These are phyloP conservation scores for Hyposmocoma kahamanoa DNA, from an alignment of 1,140 invertebrate species.

Conservation along the genomic window DNA sequence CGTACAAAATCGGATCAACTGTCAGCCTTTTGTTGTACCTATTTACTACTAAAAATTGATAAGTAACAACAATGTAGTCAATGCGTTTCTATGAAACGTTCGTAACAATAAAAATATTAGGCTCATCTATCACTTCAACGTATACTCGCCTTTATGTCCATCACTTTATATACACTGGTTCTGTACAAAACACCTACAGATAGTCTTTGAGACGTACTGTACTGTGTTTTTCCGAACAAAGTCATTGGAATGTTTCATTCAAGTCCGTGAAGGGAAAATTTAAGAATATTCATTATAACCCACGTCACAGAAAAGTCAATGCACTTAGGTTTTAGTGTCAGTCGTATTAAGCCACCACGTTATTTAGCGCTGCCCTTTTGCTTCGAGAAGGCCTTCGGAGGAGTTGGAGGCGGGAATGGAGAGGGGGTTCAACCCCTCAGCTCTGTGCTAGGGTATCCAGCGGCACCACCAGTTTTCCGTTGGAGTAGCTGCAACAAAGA, in stretches of 20 bases:
- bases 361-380: slow-evolving; percentile 28
- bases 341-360: not conserved
- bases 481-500: slow-evolving; percentile 68
- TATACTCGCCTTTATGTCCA: slow-evolving; percentile 45
- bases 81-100: slow-evolving; percentile 69
- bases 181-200: slow-evolving; percentile 15
- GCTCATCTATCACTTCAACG: slow-evolving; percentile 67
- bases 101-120: slow-evolving; percentile 65
- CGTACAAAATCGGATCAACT: slow-evolving; percentile 51
- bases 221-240: no score
- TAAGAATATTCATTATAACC: no score
- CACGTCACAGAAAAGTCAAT: not conserved
- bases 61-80: slow-evolving; percentile 62
- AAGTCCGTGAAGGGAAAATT: no score
- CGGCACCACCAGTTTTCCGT: slow-evolving; percentile 74
- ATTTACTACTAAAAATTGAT: slow-evolving; percentile 66
- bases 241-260: no score
- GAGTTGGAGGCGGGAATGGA: slow-evolving; percentile 46
- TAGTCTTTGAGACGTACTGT: slow-evolving; percentile 56
- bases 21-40: slow-evolving; percentile 66
- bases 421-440: slow-evolving; percentile 54
- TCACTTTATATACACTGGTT: not conserved
- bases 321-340: not conserved
- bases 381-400: slow-evolving; percentile 44
- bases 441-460: slow-evolving; percentile 72